A percentile compares a stretch with the other conserved stretches of the same genome.
Conservation (phyloP, 2,113 vertebrate genomes). For the Ascaphus truei region DNA sequence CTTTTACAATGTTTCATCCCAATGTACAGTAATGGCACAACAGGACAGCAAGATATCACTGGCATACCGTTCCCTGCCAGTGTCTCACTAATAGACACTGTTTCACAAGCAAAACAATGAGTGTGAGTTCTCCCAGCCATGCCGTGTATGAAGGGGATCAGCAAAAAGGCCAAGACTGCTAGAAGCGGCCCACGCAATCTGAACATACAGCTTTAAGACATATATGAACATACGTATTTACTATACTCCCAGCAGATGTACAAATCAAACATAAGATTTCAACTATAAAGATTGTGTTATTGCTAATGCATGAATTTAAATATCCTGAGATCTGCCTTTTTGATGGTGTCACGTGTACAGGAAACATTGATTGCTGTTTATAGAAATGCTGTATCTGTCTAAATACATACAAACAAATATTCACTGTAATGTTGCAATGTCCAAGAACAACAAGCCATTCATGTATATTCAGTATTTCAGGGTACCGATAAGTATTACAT, state of each 20-base stretch:
- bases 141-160: too few relatives aligned
- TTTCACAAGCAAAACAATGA: too few relatives aligned
- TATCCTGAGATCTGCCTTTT: slow-evolving; percentile 81
- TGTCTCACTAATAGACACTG: too few relatives aligned
- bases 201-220: slow-evolving; percentile 39
- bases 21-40: too few relatives aligned
- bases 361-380: slow-evolving; percentile 66
- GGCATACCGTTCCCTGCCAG: too few relatives aligned
- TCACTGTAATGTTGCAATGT: slow-evolving; percentile 67
- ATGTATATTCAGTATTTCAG: slow-evolving; percentile 72
- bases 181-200: too few relatives aligned
- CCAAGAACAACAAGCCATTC: slow-evolving; percentile 76
- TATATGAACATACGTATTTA: slow-evolving; percentile 62
- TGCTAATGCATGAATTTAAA: slow-evolving; percentile 90
- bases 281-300: slow-evolving; percentile 58
- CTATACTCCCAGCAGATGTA: slow-evolving; percentile 65
- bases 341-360: slow-evolving; percentile 67
- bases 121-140: too few relatives aligned
- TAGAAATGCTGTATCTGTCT: slow-evolving; percentile 62
- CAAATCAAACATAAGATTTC: slow-evolving; percentile 60
- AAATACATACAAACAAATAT: slow-evolving; percentile 65
- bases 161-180: too few relatives aligned
- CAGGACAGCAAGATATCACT: too few relatives aligned
- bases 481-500: slow-evolving; percentile 68
- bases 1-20: too few relatives aligned